Percentiles rank a stretch among this genome's conserved stretches.
phyloP scores from a whole-genome alignment of 2,888 invertebrate genomes.

The Coelinius sp. region DNA sequence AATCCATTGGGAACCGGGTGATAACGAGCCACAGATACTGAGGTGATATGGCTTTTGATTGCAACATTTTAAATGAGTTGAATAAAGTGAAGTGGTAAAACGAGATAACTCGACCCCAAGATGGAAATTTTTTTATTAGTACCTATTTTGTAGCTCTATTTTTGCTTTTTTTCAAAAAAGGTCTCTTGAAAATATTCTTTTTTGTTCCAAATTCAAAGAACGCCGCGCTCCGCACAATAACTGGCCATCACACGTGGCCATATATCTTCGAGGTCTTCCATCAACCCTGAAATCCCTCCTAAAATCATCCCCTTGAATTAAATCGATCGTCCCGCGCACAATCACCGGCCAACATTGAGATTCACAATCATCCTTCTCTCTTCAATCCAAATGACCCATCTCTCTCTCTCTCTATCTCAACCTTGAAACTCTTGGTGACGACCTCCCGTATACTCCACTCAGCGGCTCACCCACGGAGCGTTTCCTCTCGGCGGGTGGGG shows the following conservation, averaged over 20 bases:
- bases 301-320: constrained; percentile 7
- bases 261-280: background rate
- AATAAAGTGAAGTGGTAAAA: background rate
- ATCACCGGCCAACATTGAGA: constrained; percentile 18
- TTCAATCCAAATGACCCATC: background rate
- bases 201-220: too few species aligned
- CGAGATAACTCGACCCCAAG: background rate
- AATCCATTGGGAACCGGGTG: background rate
- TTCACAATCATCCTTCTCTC: background rate
- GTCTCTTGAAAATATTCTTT: too few species aligned
- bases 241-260: background rate
- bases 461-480: constrained; percentile 51
- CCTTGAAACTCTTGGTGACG: constrained; percentile 61
- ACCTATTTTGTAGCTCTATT: background rate
- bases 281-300: constrained; percentile 7
- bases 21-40: background rate
- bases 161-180: background rate
- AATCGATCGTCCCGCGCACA: constrained; percentile 17
- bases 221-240: too few species aligned
- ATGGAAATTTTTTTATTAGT: background rate
- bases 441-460: constrained; percentile 35
- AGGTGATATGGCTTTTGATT: background rate
- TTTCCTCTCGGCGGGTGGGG: constrained; percentile 51
- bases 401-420: constrained; percentile 49
- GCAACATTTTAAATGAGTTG: background rate